phyloP scores from a whole-genome alignment of 2,888 invertebrate species.

The Physocephala rufipes region DNA sequence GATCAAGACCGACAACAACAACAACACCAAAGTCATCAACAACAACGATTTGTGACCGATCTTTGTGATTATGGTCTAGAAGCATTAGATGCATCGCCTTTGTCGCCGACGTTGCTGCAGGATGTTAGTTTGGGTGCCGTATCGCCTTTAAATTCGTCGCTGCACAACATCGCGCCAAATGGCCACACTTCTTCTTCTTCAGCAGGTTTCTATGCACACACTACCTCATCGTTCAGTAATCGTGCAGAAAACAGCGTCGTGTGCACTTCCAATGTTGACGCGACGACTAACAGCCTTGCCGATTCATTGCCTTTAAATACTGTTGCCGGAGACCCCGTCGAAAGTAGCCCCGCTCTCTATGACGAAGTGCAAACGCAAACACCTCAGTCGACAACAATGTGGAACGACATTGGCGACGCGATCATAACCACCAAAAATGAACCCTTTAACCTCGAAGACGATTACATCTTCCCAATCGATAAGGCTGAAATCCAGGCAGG shows the following conservation, averaged over 20 bases:
- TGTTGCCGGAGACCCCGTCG: slow-evolving; percentile 39
- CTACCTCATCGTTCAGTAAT: slow-evolving; percentile 47
- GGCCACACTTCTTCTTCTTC: slow-evolving; percentile 45
- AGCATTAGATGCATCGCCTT: slow-evolving; percentile 60
- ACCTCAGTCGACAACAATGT: slow-evolving; percentile 64
- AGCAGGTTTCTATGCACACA: slow-evolving; percentile 52
- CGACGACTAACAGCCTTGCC: slow-evolving; percentile 21
- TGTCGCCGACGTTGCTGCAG: slow-evolving; percentile 63
- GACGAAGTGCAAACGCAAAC: slow-evolving; percentile 49
- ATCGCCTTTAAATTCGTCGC: slow-evolving; percentile 53
- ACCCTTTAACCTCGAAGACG: slow-evolving; percentile 83
- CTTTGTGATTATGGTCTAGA: slow-evolving; percentile 64
- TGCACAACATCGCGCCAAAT: slow-evolving; percentile 45
- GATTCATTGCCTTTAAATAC: slow-evolving; percentile 31
- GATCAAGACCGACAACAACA: slow-evolving; percentile 45
- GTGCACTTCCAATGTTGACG: slow-evolving; percentile 44
- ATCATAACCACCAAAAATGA: slow-evolving; percentile 68
- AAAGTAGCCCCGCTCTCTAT: slow-evolving; percentile 49
- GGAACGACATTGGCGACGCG: slow-evolving; percentile 65
- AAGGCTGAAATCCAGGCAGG: slow-evolving; percentile 86
- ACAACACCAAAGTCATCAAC: slow-evolving; percentile 54
- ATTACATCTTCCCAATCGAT: slow-evolving; percentile 89
- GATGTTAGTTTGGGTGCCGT: slow-evolving; percentile 62
- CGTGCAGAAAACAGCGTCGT: slow-evolving; percentile 42
- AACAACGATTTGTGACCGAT: slow-evolving; percentile 56